Conservation (phyloP, 2,888 invertebrate genomes). For the Trypoxylon attenuatum region DNA sequence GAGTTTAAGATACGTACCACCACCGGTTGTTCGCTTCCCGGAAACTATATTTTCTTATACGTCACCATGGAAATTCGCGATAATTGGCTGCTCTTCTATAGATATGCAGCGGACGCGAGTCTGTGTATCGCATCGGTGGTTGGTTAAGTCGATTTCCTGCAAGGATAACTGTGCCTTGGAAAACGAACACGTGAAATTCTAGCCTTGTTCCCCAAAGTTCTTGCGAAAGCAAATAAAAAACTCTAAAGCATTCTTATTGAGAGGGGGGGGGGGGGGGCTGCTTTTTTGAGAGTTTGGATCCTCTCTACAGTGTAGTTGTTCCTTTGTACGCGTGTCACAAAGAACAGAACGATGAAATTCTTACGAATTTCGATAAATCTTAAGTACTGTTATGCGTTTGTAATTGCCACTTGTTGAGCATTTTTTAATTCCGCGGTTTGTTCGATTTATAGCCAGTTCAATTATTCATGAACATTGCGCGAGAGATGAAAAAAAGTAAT, state of each 20-base stretch:
- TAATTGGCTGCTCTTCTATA: slow-evolving; percentile 2
- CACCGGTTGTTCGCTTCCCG: not conserved
- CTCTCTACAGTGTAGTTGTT: too few species aligned
- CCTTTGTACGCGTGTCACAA: too few species aligned
- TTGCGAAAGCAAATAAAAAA: not conserved
- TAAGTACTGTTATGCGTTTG: too few species aligned
- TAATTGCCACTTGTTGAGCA: too few species aligned
- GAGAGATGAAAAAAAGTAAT: too few species aligned
- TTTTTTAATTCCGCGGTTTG: not conserved
- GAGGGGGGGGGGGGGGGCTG: too few species aligned
- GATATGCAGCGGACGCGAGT: not conserved
- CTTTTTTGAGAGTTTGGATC: too few species aligned
- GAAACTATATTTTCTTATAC: not conserved
- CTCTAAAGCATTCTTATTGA: too few species aligned
- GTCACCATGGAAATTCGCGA: not conserved
- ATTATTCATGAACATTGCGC: slow-evolving; percentile 1
- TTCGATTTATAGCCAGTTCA: not conserved
- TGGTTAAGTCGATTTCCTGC: not conserved
- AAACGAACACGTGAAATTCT: not conserved
- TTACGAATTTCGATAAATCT: too few species aligned
- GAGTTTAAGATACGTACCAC: too few species aligned
- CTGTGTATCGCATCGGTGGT: not conserved
- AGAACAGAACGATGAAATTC: too few species aligned
- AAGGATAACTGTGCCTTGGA: not conserved
- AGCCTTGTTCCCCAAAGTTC: too few species aligned